phyloP scores from a whole-genome alignment of 2,888 invertebrate genomes.

The Resseliella maxima region DNA sequence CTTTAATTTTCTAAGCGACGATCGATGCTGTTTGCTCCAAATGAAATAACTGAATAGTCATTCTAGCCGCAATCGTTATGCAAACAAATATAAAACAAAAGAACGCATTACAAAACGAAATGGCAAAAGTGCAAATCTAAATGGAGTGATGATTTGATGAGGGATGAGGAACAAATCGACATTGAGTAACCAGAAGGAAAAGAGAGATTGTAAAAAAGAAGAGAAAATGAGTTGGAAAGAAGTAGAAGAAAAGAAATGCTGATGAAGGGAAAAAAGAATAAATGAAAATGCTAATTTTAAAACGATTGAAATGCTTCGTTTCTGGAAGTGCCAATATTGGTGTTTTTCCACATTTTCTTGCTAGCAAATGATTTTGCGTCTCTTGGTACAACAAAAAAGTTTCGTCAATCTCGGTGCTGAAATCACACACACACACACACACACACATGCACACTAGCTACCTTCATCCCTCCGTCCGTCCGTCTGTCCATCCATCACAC shows the following conservation, averaged over 20 bases:
- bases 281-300: constrained; percentile 53
- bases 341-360: neutral
- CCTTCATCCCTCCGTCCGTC: neutral
- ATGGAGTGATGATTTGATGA: neutral
- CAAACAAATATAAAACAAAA: neutral
- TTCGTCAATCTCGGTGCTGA: neutral
- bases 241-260: neutral
- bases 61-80: neutral
- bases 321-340: neutral
- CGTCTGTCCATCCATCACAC: neutral
- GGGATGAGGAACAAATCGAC: neutral
- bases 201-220: no score
- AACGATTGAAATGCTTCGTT: neutral
- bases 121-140: neutral
- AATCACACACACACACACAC: neutral
- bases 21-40: neutral
- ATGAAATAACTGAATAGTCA: constrained; percentile 18
- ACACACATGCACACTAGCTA: neutral
- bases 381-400: neutral
- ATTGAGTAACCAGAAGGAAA: no score
- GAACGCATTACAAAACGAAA: neutral
- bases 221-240: neutral
- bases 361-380: no score
- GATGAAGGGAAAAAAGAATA: neutral
- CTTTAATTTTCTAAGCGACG: neutral